These are phyloP conservation scores for Urocolius indicus DNA, from an alignment of 2,113 vertebrate genomes.

Conservation along the genomic window DNA sequence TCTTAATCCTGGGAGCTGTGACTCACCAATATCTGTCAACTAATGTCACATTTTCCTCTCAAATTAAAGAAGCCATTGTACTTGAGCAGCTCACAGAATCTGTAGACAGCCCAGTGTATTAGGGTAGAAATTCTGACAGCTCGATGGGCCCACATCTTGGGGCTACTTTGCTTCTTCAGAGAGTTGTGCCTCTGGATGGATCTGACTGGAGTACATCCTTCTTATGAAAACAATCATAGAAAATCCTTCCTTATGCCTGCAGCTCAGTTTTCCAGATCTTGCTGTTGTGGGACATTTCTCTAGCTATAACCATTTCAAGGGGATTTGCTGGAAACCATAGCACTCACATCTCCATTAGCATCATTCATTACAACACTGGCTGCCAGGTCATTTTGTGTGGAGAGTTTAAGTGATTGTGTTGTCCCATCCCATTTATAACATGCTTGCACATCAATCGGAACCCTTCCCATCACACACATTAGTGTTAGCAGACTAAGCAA, in stretches of 20 bases:
- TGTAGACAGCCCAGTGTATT: neutral
- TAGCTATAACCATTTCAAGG: neutral
- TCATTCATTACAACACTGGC: neutral
- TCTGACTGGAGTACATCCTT: neutral
- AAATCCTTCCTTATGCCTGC: neutral
- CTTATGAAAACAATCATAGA: neutral
- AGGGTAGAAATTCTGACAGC: neutral
- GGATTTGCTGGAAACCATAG: neutral
- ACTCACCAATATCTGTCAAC: fast-evolving
- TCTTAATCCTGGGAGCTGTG: neutral
- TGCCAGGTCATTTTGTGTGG: neutral
- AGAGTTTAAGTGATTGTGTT: neutral
- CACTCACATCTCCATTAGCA: neutral
- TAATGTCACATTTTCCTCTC: neutral
- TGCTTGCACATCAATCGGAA: neutral
- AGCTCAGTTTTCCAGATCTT: neutral
- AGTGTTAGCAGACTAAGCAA: neutral
- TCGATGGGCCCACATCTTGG: neutral
- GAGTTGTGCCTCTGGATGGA: neutral
- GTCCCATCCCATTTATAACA: neutral
- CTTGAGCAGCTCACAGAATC: neutral
- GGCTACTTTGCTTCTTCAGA: neutral
- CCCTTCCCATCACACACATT: neutral
- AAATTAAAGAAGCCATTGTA: neutral
- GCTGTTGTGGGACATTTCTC: neutral